Conservation (phyloP, 2,888 invertebrate species). For the Orthosia cruda region DNA sequence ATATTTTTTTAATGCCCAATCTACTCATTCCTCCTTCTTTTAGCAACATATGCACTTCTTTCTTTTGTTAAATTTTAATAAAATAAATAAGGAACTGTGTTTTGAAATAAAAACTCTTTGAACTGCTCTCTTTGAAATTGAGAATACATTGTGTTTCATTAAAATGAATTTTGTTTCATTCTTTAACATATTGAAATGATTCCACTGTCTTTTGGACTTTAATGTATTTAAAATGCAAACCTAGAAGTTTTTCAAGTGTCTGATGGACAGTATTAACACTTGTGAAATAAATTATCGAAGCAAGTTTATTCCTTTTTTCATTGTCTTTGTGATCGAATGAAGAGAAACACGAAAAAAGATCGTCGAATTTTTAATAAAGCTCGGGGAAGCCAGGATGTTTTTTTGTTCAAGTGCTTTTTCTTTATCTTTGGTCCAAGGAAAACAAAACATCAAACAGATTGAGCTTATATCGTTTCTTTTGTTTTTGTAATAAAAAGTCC, state of each 20-base stretch:
- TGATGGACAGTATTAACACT: slow-evolving; percentile 35
- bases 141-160: slow-evolving; percentile 3
- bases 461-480: slow-evolving; percentile 46
- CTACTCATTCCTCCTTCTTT: background rate
- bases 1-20: background rate
- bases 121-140: background rate
- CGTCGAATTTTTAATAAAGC: slow-evolving; percentile 54
- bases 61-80: background rate
- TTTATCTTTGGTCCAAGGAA: slow-evolving; percentile 33
- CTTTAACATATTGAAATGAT: background rate
- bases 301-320: slow-evolving; percentile 35
- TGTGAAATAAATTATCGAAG: slow-evolving; percentile 50
- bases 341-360: slow-evolving; percentile 24
- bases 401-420: slow-evolving; percentile 50
- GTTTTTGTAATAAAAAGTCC: slow-evolving; percentile 19
- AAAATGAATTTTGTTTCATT: slow-evolving; percentile 2
- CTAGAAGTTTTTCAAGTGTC: slow-evolving; percentile 29
- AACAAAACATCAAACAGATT: slow-evolving; percentile 50
- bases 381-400: slow-evolving; percentile 22
- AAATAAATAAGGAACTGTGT: background rate
- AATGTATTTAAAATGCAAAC: slow-evolving; percentile 27
- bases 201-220: background rate
- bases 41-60: background rate
- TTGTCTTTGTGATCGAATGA: slow-evolving; percentile 48
- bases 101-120: background rate